phyloP scores from a whole-genome alignment of 2,888 invertebrate genomes.

The Zhuqinia jingwanae region DNA sequence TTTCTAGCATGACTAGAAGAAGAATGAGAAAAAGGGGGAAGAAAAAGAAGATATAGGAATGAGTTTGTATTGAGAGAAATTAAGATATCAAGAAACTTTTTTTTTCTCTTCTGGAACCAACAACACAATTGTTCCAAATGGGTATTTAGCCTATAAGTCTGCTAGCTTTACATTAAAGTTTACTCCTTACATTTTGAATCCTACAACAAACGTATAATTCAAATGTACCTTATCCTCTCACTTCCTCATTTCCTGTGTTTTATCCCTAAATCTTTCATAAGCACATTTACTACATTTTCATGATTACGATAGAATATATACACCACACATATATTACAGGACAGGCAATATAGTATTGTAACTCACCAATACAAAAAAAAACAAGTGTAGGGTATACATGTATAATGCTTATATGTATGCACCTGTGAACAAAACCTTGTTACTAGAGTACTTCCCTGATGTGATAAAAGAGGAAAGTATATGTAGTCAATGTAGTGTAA shows the following conservation, averaged over 20 bases:
- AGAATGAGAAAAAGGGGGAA: neutral
- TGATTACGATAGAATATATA: too few species aligned
- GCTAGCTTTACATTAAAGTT: neutral
- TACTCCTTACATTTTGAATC: neutral
- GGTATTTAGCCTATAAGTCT: conserved; percentile 52
- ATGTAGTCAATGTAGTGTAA: neutral
- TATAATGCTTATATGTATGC: too few species aligned
- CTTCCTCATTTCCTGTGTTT: conserved; percentile 47
- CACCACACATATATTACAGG: too few species aligned
- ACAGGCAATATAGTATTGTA: too few species aligned
- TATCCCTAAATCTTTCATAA: conserved; percentile 6
- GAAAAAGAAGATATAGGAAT: neutral
- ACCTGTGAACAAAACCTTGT: conserved; percentile 55
- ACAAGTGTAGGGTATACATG: neutral
- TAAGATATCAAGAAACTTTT: conserved; percentile 45
- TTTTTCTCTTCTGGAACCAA: conserved; percentile 43
- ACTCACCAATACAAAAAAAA: too few species aligned
- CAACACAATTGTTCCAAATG: conserved; percentile 30
- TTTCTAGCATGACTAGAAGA: neutral
- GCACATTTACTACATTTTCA: too few species aligned
- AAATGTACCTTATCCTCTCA: conserved; percentile 49
- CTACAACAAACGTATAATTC: conserved; percentile 6
- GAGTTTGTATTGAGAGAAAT: neutral
- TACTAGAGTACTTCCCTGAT: too few species aligned
- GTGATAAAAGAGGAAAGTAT: neutral